Conservation (phyloP, 2,888 invertebrate species). For the Acronicta alni region DNA sequence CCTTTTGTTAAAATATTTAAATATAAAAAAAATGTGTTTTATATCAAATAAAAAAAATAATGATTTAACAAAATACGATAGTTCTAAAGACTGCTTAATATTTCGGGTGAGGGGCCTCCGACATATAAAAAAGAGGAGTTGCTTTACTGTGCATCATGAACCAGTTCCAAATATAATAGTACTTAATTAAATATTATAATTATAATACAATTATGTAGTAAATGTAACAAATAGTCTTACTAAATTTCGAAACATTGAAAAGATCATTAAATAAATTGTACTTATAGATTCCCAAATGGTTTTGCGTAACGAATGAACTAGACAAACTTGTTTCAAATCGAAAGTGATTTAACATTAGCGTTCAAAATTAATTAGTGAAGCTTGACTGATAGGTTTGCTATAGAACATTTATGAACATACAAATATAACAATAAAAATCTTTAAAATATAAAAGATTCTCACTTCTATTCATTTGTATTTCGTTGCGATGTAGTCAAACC, state of each 20-base stretch:
- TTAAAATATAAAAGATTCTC: conserved; percentile 1
- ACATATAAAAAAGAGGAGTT: no score
- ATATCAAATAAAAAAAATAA: no score
- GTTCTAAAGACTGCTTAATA: no score
- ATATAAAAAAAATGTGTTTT: no score
- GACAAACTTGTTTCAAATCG: conserved; percentile 49
- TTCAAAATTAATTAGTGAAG: conserved; percentile 38
- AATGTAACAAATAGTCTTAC: conserved; percentile 4
- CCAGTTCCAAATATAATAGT: background rate
- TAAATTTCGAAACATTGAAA: conserved; percentile 11
- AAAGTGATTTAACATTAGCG: conserved; percentile 44
- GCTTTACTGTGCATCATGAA: no score
- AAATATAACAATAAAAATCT: conserved; percentile 5
- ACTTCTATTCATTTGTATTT: background rate
- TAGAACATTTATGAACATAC: conserved; percentile 17
- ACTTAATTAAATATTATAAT: no score
- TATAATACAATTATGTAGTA: background rate
- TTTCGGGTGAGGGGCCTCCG: no score
- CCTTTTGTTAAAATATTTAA: no score
- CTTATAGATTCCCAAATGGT: conserved; percentile 23
- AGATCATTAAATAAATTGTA: conserved; percentile 28
- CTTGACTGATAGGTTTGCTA: conserved; percentile 26
- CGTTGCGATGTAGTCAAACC: background rate
- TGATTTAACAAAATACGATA: no score
- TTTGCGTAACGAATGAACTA: conserved; percentile 45